Conservation (phyloP, 2,113 vertebrate genomes). For the Pluvianellus socialis region DNA sequence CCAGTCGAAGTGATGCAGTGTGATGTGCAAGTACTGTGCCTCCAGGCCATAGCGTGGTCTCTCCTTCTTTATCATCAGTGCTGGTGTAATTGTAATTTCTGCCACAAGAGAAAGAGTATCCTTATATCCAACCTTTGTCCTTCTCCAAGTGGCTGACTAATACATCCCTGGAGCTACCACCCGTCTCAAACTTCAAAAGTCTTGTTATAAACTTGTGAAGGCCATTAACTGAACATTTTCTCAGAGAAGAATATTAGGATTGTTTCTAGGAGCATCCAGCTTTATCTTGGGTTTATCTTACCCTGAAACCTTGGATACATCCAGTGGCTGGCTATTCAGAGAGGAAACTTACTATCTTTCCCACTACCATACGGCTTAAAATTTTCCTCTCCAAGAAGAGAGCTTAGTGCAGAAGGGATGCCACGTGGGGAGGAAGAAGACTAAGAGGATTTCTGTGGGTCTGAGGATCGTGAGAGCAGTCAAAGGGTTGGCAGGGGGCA, state of each 20-base stretch:
- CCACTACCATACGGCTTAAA: neutral
- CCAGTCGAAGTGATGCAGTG: neutral
- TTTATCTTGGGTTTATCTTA: neutral
- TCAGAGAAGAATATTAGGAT: neutral
- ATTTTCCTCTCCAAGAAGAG: neutral
- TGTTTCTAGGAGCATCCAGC: neutral
- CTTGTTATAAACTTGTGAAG: neutral
- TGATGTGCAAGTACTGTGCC: neutral
- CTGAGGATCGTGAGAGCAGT: neutral
- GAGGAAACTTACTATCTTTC: neutral
- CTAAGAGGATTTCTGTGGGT: neutral
- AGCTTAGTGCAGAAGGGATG: neutral
- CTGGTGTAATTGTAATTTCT: neutral
- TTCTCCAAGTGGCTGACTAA: neutral
- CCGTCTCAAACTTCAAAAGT: neutral
- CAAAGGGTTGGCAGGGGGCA: neutral
- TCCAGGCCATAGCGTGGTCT: neutral
- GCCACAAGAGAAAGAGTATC: neutral
- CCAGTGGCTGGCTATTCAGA: neutral
- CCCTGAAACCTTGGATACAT: neutral
- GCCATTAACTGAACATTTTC: neutral
- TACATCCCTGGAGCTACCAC: neutral
- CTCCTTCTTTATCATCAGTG: neutral
- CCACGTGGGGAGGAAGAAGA: neutral
- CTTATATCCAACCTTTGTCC: neutral